Conservation (phyloP, 30 jellyfish, hydroid and myxozoan species). For the Haliclystus octoradiatus region DNA sequence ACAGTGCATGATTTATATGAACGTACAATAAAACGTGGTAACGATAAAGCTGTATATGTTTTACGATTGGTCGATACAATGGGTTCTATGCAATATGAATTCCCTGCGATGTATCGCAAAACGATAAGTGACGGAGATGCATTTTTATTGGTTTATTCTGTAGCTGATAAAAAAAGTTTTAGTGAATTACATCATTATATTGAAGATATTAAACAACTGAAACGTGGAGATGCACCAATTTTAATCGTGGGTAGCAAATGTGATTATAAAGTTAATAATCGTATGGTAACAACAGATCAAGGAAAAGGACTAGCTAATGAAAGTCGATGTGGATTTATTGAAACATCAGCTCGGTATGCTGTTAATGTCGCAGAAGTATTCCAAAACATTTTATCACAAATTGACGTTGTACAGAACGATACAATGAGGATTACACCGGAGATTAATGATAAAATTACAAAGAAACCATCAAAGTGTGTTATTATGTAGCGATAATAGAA, state of each 20-base stretch:
- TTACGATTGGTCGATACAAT: conserved; percentile 49
- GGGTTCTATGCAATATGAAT: conserved; percentile 50
- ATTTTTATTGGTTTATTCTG: conserved; percentile 43
- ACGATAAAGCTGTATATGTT: conserved; percentile 21
- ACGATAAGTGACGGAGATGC: conserved; percentile 46
- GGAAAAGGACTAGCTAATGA: conserved; percentile 32
- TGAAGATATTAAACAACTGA: conserved; percentile 20
- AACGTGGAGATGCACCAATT: conserved; percentile 23
- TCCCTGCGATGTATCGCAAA: conserved; percentile 53
- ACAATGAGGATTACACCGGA: neutral
- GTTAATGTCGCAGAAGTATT: conserved; percentile 8
- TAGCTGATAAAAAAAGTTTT: conserved; percentile 32
- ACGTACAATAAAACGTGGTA: conserved; percentile 28
- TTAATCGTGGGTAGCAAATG: conserved; percentile 43
- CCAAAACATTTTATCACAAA: conserved; percentile 13
- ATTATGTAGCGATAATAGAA: too few species aligned
- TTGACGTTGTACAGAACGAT: conserved; percentile 5
- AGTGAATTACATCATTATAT: conserved; percentile 2
- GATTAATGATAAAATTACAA: neutral
- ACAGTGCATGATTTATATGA: conserved; percentile 55
- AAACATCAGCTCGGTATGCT: conserved; percentile 39
- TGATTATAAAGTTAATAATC: conserved; percentile 35
- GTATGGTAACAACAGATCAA: conserved; percentile 29
- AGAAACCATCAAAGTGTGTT: neutral
- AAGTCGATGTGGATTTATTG: conserved; percentile 35